These are phyloP conservation scores for Acestrorhynchus altus DNA, from an alignment of 2,797 vertebrate genomes.

Conservation along the genomic window DNA sequence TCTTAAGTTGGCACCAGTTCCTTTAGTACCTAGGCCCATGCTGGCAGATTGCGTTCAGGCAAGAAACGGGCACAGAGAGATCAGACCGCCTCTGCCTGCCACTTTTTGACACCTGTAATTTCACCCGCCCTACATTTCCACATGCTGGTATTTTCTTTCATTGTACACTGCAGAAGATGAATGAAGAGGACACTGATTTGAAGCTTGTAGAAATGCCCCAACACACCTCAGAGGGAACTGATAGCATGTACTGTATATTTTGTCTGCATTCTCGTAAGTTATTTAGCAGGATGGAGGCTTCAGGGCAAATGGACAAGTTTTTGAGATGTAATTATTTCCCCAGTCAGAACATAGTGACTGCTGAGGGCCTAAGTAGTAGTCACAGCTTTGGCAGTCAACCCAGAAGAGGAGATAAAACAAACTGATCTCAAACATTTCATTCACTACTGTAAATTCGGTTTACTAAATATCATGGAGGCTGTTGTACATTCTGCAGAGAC, in stretches of 20 bases:
- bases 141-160: constrained; percentile 59
- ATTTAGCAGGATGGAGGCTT: constrained; percentile 46
- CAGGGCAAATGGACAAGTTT: constrained; percentile 47
- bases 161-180: constrained; percentile 65
- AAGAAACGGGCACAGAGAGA: constrained; percentile 67
- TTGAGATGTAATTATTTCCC: constrained; percentile 35
- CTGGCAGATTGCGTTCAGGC: constrained; percentile 69
- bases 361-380: constrained; percentile 3
- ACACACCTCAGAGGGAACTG: not conserved
- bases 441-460: not conserved
- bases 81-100: constrained; percentile 70
- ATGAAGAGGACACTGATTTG: constrained; percentile 63
- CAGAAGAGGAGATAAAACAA: not conserved
- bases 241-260: constrained; percentile 45
- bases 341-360: constrained; percentile 6
- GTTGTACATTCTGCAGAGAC: constrained; percentile 6
- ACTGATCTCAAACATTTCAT: constrained; percentile 10
- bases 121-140: constrained; percentile 72
- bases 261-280: constrained; percentile 26
- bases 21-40: not conserved
- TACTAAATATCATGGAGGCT: not conserved
- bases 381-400: not conserved
- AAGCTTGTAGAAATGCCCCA: constrained; percentile 30
- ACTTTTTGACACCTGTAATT: constrained; percentile 73
- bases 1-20: constrained; percentile 55